Base-by-base conservation (phyloP, 2,888 invertebrate genomes). In the Protodeltote pygarga region DNA sequence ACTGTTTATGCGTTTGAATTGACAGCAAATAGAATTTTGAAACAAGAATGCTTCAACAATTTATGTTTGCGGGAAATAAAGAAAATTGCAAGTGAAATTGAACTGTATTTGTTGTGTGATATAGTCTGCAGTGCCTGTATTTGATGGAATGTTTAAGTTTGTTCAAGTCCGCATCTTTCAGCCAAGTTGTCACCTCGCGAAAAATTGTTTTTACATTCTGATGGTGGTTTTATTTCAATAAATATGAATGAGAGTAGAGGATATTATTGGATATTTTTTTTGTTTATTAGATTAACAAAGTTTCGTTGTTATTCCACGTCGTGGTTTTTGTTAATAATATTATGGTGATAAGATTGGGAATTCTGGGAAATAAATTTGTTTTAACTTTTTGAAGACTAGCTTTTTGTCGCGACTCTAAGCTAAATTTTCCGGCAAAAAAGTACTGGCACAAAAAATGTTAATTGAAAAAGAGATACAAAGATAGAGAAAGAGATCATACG, bases 201-300 rank as follows among this genome's bases (percentile, higher is more conserved):
- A 61, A 68, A 70, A 76, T 77, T 76, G 78, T 75, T 76, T n/a
- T 75, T 76, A 61, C 71, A 78, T 78, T 75, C 77, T 61, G 67
- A 60, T 64, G 65, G 63, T 50, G 48, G 62, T 62, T 65, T 60
- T 77, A 75, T 78, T 80, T 76, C 77, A 75, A 80, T 80, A 79
- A 76, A 80, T 80, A 80, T 79, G 79, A 79, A 80, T 78, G 76
- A 79, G 73, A 49, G 63, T 64, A 34, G 38, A 45, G n/a, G n/a
- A 70, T 73, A 69, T 65, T 77, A 75, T 69, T 69, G 63, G 62
- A 58, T 74, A 71, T 75, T 73, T 71, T 73, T 75, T 75, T 39
- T 46, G 41, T 65, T 68, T 48, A 74, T 75, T 84, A 83, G 80
- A 86, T 87, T 85, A 85, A 77, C 64, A 86, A 87, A 87, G 81